These are phyloP conservation scores for Antennarius maculatus DNA, from an alignment of 2,797 vertebrate species.

Conservation along the genomic window DNA sequence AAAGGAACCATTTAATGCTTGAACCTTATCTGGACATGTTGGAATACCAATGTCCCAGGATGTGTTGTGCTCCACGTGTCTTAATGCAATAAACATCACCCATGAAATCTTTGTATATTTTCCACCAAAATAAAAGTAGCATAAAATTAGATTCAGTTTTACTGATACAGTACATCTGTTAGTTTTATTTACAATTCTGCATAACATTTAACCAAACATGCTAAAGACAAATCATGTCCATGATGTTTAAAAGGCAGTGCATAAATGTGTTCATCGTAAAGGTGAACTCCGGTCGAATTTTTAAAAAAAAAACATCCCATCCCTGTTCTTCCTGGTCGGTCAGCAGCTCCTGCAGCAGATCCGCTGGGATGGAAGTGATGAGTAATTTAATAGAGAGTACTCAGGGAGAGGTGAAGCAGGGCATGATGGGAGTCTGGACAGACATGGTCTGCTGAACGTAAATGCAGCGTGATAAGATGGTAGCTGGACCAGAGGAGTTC, in stretches of 20 bases:
- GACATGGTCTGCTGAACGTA: conserved; percentile 48
- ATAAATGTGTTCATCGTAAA: conserved; percentile 33
- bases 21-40: conserved; percentile 6
- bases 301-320: conserved; percentile 26
- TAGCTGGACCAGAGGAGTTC: conserved; percentile 43
- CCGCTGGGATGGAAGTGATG: conserved; percentile 42
- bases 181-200: conserved; percentile 45
- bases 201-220: conserved; percentile 33
- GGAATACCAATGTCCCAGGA: conserved; percentile 25
- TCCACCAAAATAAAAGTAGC: conserved; percentile 34
- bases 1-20: conserved; percentile 7
- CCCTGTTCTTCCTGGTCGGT: conserved; percentile 35
- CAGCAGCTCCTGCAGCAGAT: conserved; percentile 51
- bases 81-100: conserved; percentile 15
- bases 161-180: conserved; percentile 12
- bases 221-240: conserved; percentile 43
- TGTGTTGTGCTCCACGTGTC: conserved; percentile 24
- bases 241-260: conserved; percentile 56
- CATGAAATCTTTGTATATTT: conserved; percentile 6
- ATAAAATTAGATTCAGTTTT: conserved; percentile 26
- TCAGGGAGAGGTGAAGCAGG: conserved; percentile 34
- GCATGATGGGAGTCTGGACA: conserved; percentile 47
- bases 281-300: conserved; percentile 39
- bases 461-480: conserved; percentile 50
- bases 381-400: conserved; percentile 46